Evolutionary conservation across 1,140 invertebrate genomes (phyloP), one percentile per base, ranked within the genome.

Genomic region (Liolophura sinensis): DNA sequence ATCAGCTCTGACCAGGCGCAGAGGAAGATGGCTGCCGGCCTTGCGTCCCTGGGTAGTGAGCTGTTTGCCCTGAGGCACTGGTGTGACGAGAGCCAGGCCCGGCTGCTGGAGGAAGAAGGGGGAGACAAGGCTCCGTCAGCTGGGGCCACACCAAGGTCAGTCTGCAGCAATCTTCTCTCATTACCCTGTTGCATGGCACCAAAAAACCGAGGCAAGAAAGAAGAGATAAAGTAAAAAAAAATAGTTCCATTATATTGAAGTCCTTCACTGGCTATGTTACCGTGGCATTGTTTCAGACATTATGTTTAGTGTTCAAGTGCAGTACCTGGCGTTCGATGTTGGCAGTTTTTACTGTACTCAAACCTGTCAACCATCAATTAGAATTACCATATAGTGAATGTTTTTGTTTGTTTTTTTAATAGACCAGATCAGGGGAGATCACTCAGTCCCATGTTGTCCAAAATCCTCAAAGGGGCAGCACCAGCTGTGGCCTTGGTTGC

Each of bases 401-500:
- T 40, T 49, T 16, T 25, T 20, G 40, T n/a, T 24, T 66, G 24
- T 25, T 61, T 54, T 71, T 67, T n/a, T 64, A 9, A 15, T 11
- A 51, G 46, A 48, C 14, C 52, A 55, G 16, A 27, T 27, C 24
- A 25, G 51, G n/a, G 22, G 47, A n/a, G 7, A 62, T 62, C 11
- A 48, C 48, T 60, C 51, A 60, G 16, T 63, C 27, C 85, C 87
- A 15, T 76, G 81, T 4, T 80, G 76, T 58, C 85, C 84, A 91
- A 91, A 89, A 85, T 93, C 50, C 91, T 91, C 90, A 88, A 92
- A 40, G 90, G 93, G 24, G 84, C 93, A 68, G 78, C 95, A 61
- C 92, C 92, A 1, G 84, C 96, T 20, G 87, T 95, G 27, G 90
- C 92, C 0, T 85, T 95, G 7, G 88, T 93, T 54, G 91, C 92